A percentile compares a stretch with the other conserved stretches of the same genome.
These are phyloP conservation scores for Orgyia antiqua DNA, from an alignment of 2,888 invertebrate genomes.

Conservation along the genomic window DNA sequence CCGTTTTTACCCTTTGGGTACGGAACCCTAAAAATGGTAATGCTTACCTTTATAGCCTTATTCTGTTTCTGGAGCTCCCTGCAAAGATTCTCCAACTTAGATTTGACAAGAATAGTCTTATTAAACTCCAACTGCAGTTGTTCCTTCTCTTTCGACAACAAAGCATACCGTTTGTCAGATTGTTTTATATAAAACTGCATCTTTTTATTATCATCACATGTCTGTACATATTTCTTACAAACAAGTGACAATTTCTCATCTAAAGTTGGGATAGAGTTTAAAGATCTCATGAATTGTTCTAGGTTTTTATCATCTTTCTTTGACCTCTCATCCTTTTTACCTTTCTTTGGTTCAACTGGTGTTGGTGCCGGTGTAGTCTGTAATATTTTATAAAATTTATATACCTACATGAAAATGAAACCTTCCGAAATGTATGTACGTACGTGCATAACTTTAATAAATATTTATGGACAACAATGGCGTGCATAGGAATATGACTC, in stretches of 20 bases:
- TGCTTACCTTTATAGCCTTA: constrained; percentile 87
- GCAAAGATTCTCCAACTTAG: constrained; percentile 92
- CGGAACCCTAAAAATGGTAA: too few relatives aligned
- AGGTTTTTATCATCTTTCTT: constrained; percentile 79
- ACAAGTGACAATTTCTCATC: constrained; percentile 84
- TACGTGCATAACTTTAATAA: too few relatives aligned
- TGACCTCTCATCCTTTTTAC: constrained; percentile 57
- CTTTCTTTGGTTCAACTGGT: constrained; percentile 45
- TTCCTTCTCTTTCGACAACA: constrained; percentile 86
- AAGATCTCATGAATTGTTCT: constrained; percentile 82
- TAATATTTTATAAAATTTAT: constrained; percentile 14
- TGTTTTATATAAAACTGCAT: constrained; percentile 77
- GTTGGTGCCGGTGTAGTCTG: constrained; percentile 31
- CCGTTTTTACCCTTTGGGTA: too few relatives aligned
- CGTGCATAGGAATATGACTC: too few relatives aligned
- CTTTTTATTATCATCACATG: constrained; percentile 84
- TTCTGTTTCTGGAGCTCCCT: constrained; percentile 95
- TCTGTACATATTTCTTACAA: constrained; percentile 86
- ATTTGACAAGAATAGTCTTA: constrained; percentile 88
- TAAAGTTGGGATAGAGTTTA: constrained; percentile 74
- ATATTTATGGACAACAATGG: too few relatives aligned
- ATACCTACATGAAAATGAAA: too few relatives aligned
- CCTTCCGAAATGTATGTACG: too few relatives aligned
- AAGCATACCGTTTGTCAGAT: constrained; percentile 78
- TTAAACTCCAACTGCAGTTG: constrained; percentile 89